These are phyloP conservation scores for Aphaenogaster rudis DNA, from an alignment of 1,140 invertebrate species.

Conservation along the genomic window DNA sequence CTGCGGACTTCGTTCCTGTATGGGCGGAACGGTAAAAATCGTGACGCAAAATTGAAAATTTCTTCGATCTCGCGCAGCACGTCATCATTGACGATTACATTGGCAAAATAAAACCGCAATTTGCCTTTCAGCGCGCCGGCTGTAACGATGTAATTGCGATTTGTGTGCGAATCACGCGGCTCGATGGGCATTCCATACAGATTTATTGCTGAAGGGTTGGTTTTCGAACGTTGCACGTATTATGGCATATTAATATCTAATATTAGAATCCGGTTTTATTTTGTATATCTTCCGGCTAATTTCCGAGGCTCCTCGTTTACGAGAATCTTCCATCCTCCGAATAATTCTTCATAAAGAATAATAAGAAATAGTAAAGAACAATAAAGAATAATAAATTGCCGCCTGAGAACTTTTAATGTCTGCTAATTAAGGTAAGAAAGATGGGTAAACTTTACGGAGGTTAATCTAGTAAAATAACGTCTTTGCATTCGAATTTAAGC, in stretches of 20 bases:
- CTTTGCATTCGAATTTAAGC: background rate
- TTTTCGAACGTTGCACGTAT: slow-evolving; percentile 7
- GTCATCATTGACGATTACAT: slow-evolving; percentile 29
- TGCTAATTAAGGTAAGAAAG: background rate
- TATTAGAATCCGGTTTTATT: slow-evolving; percentile 22
- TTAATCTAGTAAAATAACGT: background rate
- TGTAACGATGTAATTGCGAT: slow-evolving; percentile 31
- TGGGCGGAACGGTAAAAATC: background rate
- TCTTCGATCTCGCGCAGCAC: slow-evolving; percentile 8
- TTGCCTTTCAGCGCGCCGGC: background rate
- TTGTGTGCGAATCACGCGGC: slow-evolving; percentile 24
- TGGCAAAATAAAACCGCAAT: slow-evolving; percentile 52
- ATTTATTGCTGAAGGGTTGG: background rate
- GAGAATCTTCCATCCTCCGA: background rate
- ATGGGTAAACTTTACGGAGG: background rate
- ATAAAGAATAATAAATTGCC: slow-evolving; percentile 13
- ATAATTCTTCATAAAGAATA: background rate
- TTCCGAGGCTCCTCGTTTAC: background rate
- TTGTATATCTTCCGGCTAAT: slow-evolving; percentile 14
- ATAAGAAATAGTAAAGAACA: background rate
- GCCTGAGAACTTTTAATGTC: background rate
- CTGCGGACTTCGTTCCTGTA: background rate
- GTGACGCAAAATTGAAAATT: slow-evolving; percentile 14
- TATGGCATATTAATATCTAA: background rate
- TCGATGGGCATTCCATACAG: slow-evolving; percentile 27